A percentile compares a stretch with the other conserved stretches of the same genome.
These are phyloP conservation scores for Cyprinella venusta DNA, from an alignment of 2,797 vertebrate genomes.

Conservation along the genomic window DNA sequence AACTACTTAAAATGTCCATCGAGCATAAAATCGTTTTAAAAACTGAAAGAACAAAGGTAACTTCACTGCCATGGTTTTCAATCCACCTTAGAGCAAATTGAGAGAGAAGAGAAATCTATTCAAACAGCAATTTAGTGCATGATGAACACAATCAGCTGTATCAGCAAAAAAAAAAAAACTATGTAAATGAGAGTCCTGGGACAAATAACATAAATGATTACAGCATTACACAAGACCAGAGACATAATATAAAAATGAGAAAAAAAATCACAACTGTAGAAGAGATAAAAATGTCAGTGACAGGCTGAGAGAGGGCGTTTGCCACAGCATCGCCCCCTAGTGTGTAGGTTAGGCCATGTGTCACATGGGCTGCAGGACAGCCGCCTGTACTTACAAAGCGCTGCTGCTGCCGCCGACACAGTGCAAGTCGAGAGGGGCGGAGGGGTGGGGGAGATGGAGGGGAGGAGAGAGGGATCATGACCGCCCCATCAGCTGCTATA, in stretches of 20 bases:
- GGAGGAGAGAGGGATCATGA: conserved; percentile 35
- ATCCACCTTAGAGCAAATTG: conserved; percentile 35
- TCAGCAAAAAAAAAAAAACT: conserved; percentile 28
- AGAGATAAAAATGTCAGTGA: conserved; percentile 57
- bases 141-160: conserved; percentile 19
- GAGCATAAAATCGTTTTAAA: conserved; percentile 50
- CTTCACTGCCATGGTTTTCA: conserved; percentile 37
- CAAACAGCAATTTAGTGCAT: conserved; percentile 44
- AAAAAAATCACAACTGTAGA: conserved; percentile 47
- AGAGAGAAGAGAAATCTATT: conserved; percentile 42
- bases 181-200: conserved; percentile 54
- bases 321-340: conserved; percentile 57
- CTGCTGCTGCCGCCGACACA: conserved; percentile 56
- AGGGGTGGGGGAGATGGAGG: conserved; percentile 18
- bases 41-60: neutral
- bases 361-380: conserved; percentile 49
- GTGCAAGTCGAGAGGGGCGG: conserved; percentile 58
- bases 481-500: conserved; percentile 38
- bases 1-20: conserved; percentile 66
- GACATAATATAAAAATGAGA: conserved; percentile 34
- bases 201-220: conserved; percentile 50
- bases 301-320: conserved; percentile 48
- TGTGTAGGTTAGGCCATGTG: conserved; percentile 54
- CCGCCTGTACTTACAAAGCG: conserved; percentile 67
- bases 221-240: conserved; percentile 54